Conservation (phyloP, 2,888 invertebrate species). For the Habroteleia sp. region DNA sequence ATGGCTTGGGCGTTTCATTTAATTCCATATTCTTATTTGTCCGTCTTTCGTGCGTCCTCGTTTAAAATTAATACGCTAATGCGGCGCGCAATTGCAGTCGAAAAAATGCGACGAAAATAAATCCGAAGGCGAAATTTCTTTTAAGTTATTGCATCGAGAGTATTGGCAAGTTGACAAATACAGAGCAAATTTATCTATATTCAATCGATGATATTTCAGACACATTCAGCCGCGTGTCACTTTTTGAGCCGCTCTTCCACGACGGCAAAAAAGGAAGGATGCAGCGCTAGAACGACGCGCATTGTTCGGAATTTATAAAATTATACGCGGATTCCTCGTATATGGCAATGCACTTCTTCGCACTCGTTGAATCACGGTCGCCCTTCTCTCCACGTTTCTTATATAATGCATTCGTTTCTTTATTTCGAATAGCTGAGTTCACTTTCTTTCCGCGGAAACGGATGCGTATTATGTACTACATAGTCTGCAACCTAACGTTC, state of each 20-base stretch:
- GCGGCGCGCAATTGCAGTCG: too few relatives aligned
- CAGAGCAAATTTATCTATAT: background rate
- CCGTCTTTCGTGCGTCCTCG: too few relatives aligned
- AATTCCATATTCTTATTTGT: slow-evolving; percentile 1
- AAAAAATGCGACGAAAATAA: too few relatives aligned
- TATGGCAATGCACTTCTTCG: slow-evolving; percentile 65
- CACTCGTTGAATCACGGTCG: slow-evolving; percentile 39
- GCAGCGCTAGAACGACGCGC: slow-evolving; percentile 22
- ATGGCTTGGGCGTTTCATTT: slow-evolving; percentile 5
- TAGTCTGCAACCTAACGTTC: slow-evolving; percentile 18
- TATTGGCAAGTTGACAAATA: slow-evolving; percentile 1
- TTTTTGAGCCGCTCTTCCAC: background rate
- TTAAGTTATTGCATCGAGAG: background rate
- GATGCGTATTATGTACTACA: slow-evolving; percentile 32
- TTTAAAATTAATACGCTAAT: too few relatives aligned
- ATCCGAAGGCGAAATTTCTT: too few relatives aligned
- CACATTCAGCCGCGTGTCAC: background rate
- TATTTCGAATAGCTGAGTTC: slow-evolving; percentile 33
- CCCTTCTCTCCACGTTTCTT: slow-evolving; percentile 12
- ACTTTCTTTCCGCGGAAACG: slow-evolving; percentile 21
- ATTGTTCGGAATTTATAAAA: slow-evolving; percentile 73
- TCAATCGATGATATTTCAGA: background rate
- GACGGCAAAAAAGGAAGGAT: slow-evolving; percentile 1
- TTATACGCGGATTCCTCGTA: slow-evolving; percentile 73
- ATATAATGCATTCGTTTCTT: slow-evolving; percentile 40